Evolutionary conservation across 2,113 vertebrate species (phyloP), one percentile per base, ranked within the genome.

Genomic region (Lates calcarifer): DNA sequence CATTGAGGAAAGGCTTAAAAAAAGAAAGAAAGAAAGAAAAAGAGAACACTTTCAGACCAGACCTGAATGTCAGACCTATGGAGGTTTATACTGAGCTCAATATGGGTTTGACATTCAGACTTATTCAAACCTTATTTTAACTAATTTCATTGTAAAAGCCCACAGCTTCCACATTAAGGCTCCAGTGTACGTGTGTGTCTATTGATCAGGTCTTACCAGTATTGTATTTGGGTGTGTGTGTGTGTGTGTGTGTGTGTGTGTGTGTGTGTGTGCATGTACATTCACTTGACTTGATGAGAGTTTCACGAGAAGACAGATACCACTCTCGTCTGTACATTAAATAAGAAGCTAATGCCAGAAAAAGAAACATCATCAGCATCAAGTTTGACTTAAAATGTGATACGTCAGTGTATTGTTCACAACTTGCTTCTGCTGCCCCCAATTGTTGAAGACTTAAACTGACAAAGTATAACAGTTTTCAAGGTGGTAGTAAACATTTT

Each of bases 151-250:
- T 24, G 62, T 20, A 14, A 37, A 56, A 64, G 58, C 65, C 29
- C 35, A 70, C 49, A 64, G 22, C 31, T 61, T 86, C 51, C 56
- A 71, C 26, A 39, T 66, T 74, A 71, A 82, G 73, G 70, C 22
- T 63, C 2, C 22, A 37, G 29, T 45, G 33, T 43, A 47, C 28
- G 12, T 55, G 29, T 53, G 39, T 31, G 33, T 53, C 4, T 53
- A 33, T 26, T 53, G 9, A 62, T 8, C 2, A 65, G 31, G 12
- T 53, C 22, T 67, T 31, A 26, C 43, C 33, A 65, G 13, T 28
- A 14, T n/a, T 62, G n/a, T 1, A 12, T 61, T 64, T 49, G n/a
- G n/a, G n/a, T n/a, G n/a, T n/a, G n/a, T n/a, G n/a, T n/a, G n/a
- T n/a, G n/a, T n/a, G n/a, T n/a, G n/a, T n/a, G n/a, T n/a, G n/a